Base-by-base conservation (phyloP, 1,140 invertebrate genomes). In the Procambarus clarkii region DNA sequence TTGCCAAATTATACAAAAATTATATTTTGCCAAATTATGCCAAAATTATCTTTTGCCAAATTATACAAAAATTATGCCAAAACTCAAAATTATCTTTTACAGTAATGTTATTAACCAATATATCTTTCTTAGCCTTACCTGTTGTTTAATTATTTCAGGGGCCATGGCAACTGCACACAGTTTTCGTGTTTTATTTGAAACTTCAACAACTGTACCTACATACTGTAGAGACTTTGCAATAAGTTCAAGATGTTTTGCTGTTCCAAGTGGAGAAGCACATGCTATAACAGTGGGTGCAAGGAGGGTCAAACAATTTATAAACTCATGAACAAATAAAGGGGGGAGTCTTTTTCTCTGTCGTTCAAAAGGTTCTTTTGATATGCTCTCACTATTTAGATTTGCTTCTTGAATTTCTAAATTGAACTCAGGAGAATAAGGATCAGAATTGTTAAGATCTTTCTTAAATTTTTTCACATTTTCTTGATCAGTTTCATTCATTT, bases 61-160 rank as follows among this genome's bases (percentile, higher is more conserved):
- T 34, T 34, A 34, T 34, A 34, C 34, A 34, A 34, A 34, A 34
- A 34, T 34, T 34, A 34, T 34, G 34, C 34, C 34, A 34, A 34
- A 34, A 34, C 34, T 34, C 34, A 34, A 34, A 34, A 34, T 34
- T 34, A 34, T 34, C 34, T 34, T 34, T 34, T 34, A 34, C 34
- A 34, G 34, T 34, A 34, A 34, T 34, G 34, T 34, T 34, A 34
- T 34, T 34, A 34, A 34, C 34, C 34, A 54, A 54, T 64, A 0
- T 2, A 7, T 24, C n/a, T 34, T 74, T 74, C 24, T 74, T 82
- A 18, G 24, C 50, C 87, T 82, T 82, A 82, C 87, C 69, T 89
- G 79, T 89, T 76, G 60, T 82, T 82, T 89, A n/a, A 89, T 82
- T 21, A 74, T n/a, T 58, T 83, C 79, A 18, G 87, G 87, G 9